phyloP scores from a whole-genome alignment of 2,113 vertebrate genomes.

The Calidris pygmaea region DNA sequence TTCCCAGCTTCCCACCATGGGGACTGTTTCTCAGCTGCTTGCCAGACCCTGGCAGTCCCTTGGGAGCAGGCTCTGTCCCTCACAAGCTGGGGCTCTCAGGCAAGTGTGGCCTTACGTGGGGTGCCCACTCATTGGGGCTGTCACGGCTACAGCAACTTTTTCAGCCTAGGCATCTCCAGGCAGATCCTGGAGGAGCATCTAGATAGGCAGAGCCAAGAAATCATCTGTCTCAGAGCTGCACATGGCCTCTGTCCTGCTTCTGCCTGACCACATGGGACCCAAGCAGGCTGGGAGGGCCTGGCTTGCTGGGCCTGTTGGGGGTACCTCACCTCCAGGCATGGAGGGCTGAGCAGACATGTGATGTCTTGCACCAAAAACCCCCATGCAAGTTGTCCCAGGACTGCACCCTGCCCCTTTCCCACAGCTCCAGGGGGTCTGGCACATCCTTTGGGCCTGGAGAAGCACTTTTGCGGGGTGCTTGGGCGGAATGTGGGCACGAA shows the following conservation, averaged over 20 bases:
- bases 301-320: not conserved
- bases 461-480: not conserved
- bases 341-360: not conserved
- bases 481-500: not conserved
- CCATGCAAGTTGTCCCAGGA: not conserved
- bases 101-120: not conserved
- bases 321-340: not conserved
- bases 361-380: not conserved
- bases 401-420: not conserved
- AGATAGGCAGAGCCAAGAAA: not conserved
- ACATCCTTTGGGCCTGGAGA: not conserved
- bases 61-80: not conserved
- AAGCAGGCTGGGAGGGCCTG: not conserved
- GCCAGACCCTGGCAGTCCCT: not conserved
- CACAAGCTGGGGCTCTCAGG: not conserved
- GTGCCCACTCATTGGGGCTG: not conserved
- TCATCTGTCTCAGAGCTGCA: not conserved
- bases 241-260: not conserved
- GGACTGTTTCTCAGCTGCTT: not conserved
- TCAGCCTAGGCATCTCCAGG: not conserved
- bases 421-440: not conserved
- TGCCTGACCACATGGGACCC: not conserved
- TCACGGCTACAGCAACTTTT: not conserved
- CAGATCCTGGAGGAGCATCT: not conserved
- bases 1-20: not conserved